A percentile compares a stretch with the other conserved stretches of the same genome.
phyloP scores from a whole-genome alignment of 1,140 invertebrate genomes.

The Lordiphosa collinella region DNA sequence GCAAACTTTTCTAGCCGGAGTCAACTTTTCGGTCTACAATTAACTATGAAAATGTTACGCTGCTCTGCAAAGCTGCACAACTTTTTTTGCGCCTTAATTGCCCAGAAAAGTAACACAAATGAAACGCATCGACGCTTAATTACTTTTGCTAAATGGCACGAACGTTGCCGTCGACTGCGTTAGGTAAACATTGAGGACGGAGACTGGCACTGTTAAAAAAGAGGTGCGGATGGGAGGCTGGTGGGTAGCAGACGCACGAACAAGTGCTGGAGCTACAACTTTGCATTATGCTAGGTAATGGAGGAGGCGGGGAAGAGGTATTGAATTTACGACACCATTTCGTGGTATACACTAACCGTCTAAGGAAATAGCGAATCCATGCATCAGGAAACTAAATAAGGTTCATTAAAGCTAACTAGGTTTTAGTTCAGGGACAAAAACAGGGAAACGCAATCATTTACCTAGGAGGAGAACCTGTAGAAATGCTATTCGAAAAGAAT shows the following conservation, averaged over 20 bases:
- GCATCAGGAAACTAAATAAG: no score
- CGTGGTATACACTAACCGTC: no score
- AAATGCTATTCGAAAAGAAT: no score
- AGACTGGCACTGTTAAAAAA: neutral
- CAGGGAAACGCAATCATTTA: no score
- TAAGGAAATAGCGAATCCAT: no score
- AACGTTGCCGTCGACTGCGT: slow-evolving; percentile 12
- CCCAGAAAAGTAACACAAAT: slow-evolving; percentile 75
- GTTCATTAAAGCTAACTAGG: no score
- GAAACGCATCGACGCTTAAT: slow-evolving; percentile 74
- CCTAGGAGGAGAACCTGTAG: no score
- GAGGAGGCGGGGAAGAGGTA: no score
- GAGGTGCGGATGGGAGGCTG: neutral
- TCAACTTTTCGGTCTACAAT: slow-evolving; percentile 26
- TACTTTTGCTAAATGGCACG: slow-evolving; percentile 69
- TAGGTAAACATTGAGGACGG: slow-evolving; percentile 3
- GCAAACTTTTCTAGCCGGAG: neutral
- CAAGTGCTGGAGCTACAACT: no score
- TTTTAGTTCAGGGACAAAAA: no score
- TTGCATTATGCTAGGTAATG: no score
- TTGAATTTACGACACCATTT: no score
- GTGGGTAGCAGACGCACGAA: neutral
- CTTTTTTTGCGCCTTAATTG: slow-evolving; percentile 57
- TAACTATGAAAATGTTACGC: slow-evolving; percentile 69
- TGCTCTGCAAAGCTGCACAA: slow-evolving; percentile 33